Percentiles rank a stretch among this genome's conserved stretches.
These are phyloP conservation scores for Aythya baeri DNA, from an alignment of 2,113 vertebrate genomes.

Conservation along the genomic window DNA sequence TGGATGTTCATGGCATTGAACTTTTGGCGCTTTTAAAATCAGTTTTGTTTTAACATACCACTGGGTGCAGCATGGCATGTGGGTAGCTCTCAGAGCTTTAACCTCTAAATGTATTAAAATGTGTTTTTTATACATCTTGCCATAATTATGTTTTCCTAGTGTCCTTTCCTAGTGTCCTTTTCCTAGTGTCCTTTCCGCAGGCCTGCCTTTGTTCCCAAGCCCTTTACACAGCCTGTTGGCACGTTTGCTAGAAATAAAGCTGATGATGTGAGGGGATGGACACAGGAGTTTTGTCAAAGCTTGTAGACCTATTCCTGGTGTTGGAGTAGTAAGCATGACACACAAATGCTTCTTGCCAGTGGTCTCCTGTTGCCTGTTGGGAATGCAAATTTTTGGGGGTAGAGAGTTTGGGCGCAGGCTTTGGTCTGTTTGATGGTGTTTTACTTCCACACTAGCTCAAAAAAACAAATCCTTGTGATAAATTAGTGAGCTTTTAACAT, in stretches of 20 bases:
- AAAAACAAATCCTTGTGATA: background rate
- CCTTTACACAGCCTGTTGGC: rapidly evolving
- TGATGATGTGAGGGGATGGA: background rate
- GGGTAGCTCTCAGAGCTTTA: background rate
- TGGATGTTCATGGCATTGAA: background rate
- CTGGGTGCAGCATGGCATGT: no score
- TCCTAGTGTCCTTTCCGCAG: background rate
- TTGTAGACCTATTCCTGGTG: background rate
- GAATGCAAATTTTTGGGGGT: background rate
- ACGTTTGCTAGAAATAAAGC: background rate
- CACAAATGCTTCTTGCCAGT: background rate
- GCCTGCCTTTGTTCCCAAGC: background rate
- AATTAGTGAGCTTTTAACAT: background rate
- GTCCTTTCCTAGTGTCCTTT: background rate
- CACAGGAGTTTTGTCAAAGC: background rate
- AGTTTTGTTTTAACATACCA: background rate
- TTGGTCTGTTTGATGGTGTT: background rate
- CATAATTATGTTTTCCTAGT: background rate
- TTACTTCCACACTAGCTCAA: background rate
- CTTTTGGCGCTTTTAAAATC: background rate
- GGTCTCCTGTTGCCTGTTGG: background rate
- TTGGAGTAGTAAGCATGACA: background rate
- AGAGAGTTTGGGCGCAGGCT: background rate
- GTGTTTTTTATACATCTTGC: background rate
- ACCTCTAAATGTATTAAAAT: background rate